phyloP scores from a whole-genome alignment of 2,113 vertebrate genomes.

The Hemiprocne comata region DNA sequence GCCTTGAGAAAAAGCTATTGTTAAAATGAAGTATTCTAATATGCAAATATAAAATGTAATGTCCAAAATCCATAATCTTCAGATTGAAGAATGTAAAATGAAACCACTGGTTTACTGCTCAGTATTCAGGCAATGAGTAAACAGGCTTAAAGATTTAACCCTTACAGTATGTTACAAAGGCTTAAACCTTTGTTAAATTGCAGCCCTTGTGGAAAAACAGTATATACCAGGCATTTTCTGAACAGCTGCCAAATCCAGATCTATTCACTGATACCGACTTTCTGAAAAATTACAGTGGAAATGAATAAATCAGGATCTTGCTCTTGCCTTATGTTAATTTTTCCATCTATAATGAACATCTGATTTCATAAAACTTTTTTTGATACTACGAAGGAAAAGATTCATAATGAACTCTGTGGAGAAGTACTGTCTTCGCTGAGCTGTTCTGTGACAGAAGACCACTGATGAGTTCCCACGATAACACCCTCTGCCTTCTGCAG shows the following conservation, averaged over 20 bases:
- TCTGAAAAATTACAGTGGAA: not conserved
- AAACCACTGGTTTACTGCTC: not conserved
- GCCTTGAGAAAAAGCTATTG: not conserved
- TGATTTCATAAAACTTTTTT: not conserved
- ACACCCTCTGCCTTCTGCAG: not conserved
- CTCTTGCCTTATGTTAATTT: not conserved
- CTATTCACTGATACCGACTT: not conserved
- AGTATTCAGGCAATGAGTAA: not conserved
- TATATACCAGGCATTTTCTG: constrained; percentile 18
- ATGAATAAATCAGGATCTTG: not conserved
- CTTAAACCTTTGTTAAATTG: constrained; percentile 13
- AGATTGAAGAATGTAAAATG: not conserved
- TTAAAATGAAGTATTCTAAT: not conserved
- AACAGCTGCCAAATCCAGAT: constrained; percentile 43
- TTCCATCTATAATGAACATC: not conserved
- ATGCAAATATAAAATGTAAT: not conserved
- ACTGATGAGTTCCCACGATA: not conserved
- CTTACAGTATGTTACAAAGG: not conserved
- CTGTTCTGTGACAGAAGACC: not conserved
- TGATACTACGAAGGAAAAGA: not conserved
- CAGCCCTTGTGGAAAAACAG: not conserved
- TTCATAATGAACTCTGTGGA: not conserved
- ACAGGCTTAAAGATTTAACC: not conserved
- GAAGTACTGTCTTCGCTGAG: not conserved
- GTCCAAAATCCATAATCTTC: not conserved